phyloP scores from a whole-genome alignment of 2,888 invertebrate genomes.

The Drosophila neoperkinsi region DNA sequence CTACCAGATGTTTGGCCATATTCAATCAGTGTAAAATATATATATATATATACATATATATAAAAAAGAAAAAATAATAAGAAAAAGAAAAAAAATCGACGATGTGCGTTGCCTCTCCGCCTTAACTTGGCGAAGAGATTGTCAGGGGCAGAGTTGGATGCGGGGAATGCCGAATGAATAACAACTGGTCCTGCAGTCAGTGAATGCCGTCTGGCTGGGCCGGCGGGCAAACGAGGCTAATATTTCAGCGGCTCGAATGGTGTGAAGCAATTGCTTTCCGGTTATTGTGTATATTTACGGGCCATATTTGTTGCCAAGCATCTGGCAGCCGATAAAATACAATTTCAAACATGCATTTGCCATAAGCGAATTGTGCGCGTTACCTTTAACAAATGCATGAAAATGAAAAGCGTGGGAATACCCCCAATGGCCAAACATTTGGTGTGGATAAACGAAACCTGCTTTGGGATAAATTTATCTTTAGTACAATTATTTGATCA shows the following conservation, averaged over 20 bases:
- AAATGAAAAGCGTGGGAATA: slow-evolving; percentile 36
- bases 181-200: slow-evolving; percentile 41
- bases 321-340: slow-evolving; percentile 68
- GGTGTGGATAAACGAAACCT: background rate
- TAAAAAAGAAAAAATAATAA: background rate
- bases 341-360: slow-evolving; percentile 67
- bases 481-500: slow-evolving; percentile 47
- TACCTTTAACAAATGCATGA: slow-evolving; percentile 30
- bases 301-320: slow-evolving; percentile 64
- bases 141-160: background rate
- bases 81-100: slow-evolving; percentile 5
- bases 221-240: slow-evolving; percentile 53
- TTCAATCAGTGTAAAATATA: slow-evolving; percentile 63
- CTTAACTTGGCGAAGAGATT: slow-evolving; percentile 17
- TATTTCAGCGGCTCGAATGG: slow-evolving; percentile 71
- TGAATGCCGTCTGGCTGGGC: slow-evolving; percentile 18
- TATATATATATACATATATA: background rate
- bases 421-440: slow-evolving; percentile 2
- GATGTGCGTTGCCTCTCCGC: slow-evolving; percentile 14
- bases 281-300: slow-evolving; percentile 68
- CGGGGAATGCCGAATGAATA: slow-evolving; percentile 3
- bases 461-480: slow-evolving; percentile 15
- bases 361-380: slow-evolving; percentile 37
- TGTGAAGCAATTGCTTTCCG: slow-evolving; percentile 78
- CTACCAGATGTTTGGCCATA: slow-evolving; percentile 52